phyloP scores from a whole-genome alignment of 2,797 vertebrate genomes.

The Gastrophryne carolinensis region DNA sequence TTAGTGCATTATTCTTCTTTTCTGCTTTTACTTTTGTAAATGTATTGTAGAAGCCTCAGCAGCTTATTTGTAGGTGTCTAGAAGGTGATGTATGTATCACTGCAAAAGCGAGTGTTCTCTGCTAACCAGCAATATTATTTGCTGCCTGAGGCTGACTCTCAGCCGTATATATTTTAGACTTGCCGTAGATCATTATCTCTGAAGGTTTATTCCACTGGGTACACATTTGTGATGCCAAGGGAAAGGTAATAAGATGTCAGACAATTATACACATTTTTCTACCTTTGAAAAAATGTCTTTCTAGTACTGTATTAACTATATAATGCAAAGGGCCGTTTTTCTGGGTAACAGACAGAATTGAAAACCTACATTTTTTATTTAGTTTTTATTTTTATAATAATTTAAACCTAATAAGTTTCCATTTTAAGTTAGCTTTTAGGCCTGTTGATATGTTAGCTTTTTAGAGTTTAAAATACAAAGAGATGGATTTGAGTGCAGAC shows the following conservation, averaged over 20 bases:
- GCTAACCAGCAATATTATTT: constrained; percentile 34
- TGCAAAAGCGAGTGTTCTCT: constrained; percentile 24
- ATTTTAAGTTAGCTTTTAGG: no score
- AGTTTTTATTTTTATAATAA: no score
- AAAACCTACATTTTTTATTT: no score
- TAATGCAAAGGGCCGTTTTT: neutral
- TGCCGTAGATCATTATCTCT: constrained; percentile 39
- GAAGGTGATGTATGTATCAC: constrained; percentile 35
- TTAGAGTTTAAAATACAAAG: no score
- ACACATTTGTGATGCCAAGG: constrained; percentile 26
- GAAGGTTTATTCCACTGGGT: constrained; percentile 35
- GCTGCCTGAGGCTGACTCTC: constrained; percentile 24
- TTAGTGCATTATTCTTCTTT: constrained; percentile 11
- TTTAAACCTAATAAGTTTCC: no score
- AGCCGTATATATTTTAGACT: constrained; percentile 16
- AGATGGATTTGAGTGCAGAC: no score
- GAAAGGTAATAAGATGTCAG: constrained; percentile 40
- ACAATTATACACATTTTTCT: constrained; percentile 13
- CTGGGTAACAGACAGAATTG: no score
- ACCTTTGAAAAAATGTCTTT: neutral
- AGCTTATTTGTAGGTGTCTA: constrained; percentile 45
- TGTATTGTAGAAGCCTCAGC: constrained; percentile 10
- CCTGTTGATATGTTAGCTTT: no score
- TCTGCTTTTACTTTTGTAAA: constrained; percentile 25
- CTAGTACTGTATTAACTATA: neutral